A percentile compares a stretch with the other conserved stretches of the same genome.
These are phyloP conservation scores for Remorina albescens DNA, from an alignment of 2,797 vertebrate species.

Conservation along the genomic window DNA sequence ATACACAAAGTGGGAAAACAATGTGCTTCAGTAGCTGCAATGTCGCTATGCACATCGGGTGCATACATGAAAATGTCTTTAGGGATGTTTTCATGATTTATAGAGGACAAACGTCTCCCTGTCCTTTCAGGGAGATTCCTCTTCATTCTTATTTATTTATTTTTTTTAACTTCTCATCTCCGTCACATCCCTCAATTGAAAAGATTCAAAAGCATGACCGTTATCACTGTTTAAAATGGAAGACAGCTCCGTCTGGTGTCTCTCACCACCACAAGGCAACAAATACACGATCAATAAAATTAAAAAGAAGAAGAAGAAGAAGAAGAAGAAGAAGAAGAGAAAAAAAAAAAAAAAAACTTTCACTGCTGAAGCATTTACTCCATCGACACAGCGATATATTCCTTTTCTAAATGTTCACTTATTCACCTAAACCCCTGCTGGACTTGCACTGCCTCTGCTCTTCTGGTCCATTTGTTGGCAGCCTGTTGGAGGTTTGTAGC, in stretches of 20 bases:
- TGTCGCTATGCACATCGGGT: conserved; percentile 44
- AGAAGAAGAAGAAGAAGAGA: conserved; percentile 15
- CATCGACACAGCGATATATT: conserved; percentile 35
- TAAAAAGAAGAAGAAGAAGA: conserved; percentile 13
- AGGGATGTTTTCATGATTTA: conserved; percentile 26
- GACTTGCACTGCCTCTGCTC: conserved; percentile 15
- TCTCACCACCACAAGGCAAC: conserved; percentile 9
- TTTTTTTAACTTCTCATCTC: background rate
- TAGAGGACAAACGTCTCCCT: conserved; percentile 15
- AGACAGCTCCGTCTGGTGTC: conserved; percentile 47
- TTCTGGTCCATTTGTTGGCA: conserved; percentile 34
- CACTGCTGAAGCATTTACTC: conserved; percentile 37
- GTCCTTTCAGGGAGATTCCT: conserved; percentile 11
- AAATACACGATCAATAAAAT: conserved; percentile 34
- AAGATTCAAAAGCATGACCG: conserved; percentile 31
- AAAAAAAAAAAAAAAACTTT: conserved; percentile 17
- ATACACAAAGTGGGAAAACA: conserved; percentile 74
- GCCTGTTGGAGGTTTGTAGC: conserved; percentile 17
- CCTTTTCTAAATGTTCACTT: conserved; percentile 31
- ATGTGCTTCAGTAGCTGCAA: conserved; percentile 68
- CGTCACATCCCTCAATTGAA: conserved; percentile 27
- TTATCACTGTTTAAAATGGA: conserved; percentile 59
- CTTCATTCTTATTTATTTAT: no score
- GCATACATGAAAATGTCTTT: conserved; percentile 61
- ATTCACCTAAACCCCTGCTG: conserved; percentile 9